Percentiles rank a stretch among this genome's conserved stretches.
Evolutionary conservation across 2,797 vertebrate species (phyloP).

Genomic region (Rhabdomys pumilio): DNA sequence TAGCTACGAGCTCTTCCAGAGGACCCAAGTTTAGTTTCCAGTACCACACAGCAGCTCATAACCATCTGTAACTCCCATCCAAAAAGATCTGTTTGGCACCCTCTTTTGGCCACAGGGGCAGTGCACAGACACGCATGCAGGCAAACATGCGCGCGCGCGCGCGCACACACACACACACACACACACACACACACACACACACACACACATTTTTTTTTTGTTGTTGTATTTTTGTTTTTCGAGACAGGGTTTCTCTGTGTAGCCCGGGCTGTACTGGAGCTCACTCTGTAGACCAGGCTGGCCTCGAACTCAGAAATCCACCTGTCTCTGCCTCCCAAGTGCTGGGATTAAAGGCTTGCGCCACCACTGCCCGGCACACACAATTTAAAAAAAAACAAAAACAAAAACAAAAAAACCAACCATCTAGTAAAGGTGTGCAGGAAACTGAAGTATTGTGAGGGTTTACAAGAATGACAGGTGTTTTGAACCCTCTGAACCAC

Average conservation of each 20-base stretch:
- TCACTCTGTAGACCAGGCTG: too few species aligned
- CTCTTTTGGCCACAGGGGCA: not conserved
- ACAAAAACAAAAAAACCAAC: too few species aligned
- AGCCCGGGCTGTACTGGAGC: too few species aligned
- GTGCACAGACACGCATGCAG: not conserved
- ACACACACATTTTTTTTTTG: not conserved
- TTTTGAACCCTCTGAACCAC: not conserved
- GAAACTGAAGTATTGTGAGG: rapidly evolving
- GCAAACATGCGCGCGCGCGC: not conserved
- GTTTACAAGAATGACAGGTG: not conserved
- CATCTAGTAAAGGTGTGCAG: not conserved
- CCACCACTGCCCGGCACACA: too few species aligned
- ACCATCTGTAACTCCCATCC: not conserved
- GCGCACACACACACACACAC: not conserved
- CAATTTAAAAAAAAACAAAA: not conserved
- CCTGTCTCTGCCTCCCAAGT: too few species aligned
- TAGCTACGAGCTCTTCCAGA: not conserved
- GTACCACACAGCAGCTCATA: not conserved
- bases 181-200: not conserved
- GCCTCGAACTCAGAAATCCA: too few species aligned
- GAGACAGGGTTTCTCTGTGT: too few species aligned
- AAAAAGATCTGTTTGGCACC: not conserved
- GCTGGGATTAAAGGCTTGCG: too few species aligned
- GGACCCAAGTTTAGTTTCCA: not conserved
- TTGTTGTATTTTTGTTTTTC: too few species aligned